Base-by-base conservation (phyloP, 2,113 vertebrate genomes). In the Tor tambroides region DNA sequence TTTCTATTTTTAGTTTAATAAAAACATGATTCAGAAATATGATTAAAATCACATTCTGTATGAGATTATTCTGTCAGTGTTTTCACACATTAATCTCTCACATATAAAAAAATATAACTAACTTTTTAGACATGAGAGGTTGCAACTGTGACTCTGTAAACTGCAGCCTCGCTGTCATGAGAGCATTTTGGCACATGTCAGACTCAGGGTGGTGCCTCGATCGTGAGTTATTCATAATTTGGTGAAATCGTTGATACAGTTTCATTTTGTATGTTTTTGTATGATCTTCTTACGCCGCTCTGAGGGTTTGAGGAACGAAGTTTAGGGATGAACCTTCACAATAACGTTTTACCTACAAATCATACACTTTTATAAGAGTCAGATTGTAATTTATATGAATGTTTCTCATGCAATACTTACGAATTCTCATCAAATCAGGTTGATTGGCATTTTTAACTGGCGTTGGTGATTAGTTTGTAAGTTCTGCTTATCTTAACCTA, bases 1-100 rank as follows among this genome's bases (percentile, higher is more conserved):
- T 35, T n/a, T 74, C 71, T 43, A n/a, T 74, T 43, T 74, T 74
- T 74, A 74, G 71, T 43, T n/a, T n/a, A 74, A 43, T 43, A 74
- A 43, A 74, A 74, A 74, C 35, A 43, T n/a, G 10, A 38, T 41
- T 65, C 61, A 14, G 11, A 65, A 65, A 65, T 65, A 28, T 65
- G 61, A 26, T 65, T 65, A 65, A 65, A 65, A 65, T 28, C 21
- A 41, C 4, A 12, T 41, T 38, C 17, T 21, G 2, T 30, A 67
- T 32, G 30, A 35, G 30, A 71, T 71, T 35, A 71, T 35, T 32
- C 65, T 19, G n/a, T 8, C 21, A 74, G 71, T 41, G 38, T 74
- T 35, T 43, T 74, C 71, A 74, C 21, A 74, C 21, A 43, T 74
- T 72, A 41, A 41, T 72, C 21, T n/a, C 71, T n/a, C 38, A n/a